These are phyloP conservation scores for Okamejei kenojei DNA, from an alignment of 2,797 vertebrate species.

Conservation along the genomic window DNA sequence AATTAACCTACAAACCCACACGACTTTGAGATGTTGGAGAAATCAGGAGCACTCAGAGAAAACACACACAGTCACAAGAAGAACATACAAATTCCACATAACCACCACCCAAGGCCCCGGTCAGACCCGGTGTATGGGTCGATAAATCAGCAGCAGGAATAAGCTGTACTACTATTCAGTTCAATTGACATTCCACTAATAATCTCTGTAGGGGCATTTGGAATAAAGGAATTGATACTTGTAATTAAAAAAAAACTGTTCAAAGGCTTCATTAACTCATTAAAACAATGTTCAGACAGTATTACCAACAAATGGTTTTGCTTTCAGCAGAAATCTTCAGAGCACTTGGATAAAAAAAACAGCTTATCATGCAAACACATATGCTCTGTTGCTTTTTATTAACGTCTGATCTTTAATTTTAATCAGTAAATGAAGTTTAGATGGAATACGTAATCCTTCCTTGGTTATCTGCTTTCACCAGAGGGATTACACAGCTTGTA, in stretches of 20 bases:
- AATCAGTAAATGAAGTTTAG: neutral
- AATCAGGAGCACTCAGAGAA: no score
- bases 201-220: neutral
- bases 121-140: no score
- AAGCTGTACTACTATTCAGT: neutral
- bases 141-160: no score
- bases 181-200: neutral
- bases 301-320: neutral
- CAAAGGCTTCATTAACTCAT: no score
- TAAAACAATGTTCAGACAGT: neutral
- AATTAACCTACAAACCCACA: no score
- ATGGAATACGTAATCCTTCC: neutral
- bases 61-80: no score
- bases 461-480: slow-evolving; percentile 14
- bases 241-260: no score
- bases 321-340: neutral
- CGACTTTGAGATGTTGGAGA: no score
- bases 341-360: neutral
- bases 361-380: neutral
- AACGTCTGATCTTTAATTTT: neutral
- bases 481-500: slow-evolving; percentile 18
- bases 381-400: slow-evolving; percentile 3
- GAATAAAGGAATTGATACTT: neutral
- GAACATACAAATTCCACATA: no score
- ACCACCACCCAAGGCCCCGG: no score